phyloP scores from a whole-genome alignment of 2,888 invertebrate genomes.

The Quadriops clusia region DNA sequence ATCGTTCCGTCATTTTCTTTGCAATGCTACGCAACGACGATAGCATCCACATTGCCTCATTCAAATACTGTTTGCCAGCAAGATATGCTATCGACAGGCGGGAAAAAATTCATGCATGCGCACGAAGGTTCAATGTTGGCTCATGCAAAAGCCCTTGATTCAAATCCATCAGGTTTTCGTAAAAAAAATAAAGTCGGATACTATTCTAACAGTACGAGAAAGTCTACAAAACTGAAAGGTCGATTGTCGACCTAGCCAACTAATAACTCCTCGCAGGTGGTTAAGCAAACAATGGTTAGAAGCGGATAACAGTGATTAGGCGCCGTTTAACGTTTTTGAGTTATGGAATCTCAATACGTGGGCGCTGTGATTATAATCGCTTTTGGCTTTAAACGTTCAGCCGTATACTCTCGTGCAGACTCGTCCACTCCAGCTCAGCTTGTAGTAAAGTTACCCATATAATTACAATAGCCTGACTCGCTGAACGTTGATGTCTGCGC shows the following conservation, averaged over 20 bases:
- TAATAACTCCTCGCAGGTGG: constrained; percentile 21
- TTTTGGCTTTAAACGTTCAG: constrained; percentile 15
- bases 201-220: too few species aligned
- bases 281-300: constrained; percentile 26
- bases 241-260: background rate
- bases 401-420: constrained; percentile 1
- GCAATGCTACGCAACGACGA: too few species aligned
- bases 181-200: too few species aligned
- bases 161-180: too few species aligned
- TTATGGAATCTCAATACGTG: constrained; percentile 18
- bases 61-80: too few species aligned
- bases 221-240: too few species aligned
- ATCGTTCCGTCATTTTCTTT: too few species aligned
- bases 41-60: too few species aligned
- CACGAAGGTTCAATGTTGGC: too few species aligned
- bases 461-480: background rate
- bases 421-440: constrained; percentile 16
- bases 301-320: constrained; percentile 26
- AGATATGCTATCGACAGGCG: too few species aligned
- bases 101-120: too few species aligned
- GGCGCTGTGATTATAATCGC: constrained; percentile 16
- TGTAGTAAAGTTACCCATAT: constrained; percentile 1
- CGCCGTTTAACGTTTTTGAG: constrained; percentile 22
- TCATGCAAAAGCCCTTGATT: too few species aligned
- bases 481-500: background rate